Evolutionary conservation across 1,140 invertebrate genomes (phyloP), one percentile per base, ranked within the genome.

Genomic region (Pteromalus puparum): DNA sequence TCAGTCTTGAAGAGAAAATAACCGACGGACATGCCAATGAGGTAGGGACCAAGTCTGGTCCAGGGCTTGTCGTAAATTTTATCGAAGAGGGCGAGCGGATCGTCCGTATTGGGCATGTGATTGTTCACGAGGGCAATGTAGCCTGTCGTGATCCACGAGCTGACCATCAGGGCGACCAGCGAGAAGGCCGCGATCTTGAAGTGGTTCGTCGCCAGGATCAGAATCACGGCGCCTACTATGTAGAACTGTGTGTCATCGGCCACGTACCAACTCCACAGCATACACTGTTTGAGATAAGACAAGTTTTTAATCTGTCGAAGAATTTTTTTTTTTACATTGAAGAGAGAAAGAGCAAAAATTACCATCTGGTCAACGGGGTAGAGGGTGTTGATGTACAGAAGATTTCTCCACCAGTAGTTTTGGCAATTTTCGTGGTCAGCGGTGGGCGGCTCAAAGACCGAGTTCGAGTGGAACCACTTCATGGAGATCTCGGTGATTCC

Each of bases 241-340:
- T 97, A 97, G 91, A 97, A 97, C 89, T 97, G 97, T 0, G 96
- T 97, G 88, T 97, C 97, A 86, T 97, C 96, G 0, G 97, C 96
- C n/a, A 97, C 91, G 88, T 97, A 97, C 97, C 97, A 97, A 93
- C 96, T 97, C 97, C 97, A 97, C 34, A 97, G 89, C 96, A 97
- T 97, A 88, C 97, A 97, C 97, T 97, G 91, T 74, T 34, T 5
- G 34, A 74, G 21, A 70, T 30, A 30, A 13, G 9, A 30, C 15
- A 7, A 70, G 26, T 9, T 15, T 70, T 28, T 0, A 70, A 18
- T 4, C 13, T 12, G 30, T 18, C 30, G 30, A 34, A 5, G 5
- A 30, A 30, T 30, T 1, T 0, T 34, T 34, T 5, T 5, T 34
- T 5, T 34, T 34, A 34, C 2, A 34, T 34, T 34, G 2, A 13